phyloP scores from a whole-genome alignment of 2,888 invertebrate genomes.

The Pherbina coryleti region DNA sequence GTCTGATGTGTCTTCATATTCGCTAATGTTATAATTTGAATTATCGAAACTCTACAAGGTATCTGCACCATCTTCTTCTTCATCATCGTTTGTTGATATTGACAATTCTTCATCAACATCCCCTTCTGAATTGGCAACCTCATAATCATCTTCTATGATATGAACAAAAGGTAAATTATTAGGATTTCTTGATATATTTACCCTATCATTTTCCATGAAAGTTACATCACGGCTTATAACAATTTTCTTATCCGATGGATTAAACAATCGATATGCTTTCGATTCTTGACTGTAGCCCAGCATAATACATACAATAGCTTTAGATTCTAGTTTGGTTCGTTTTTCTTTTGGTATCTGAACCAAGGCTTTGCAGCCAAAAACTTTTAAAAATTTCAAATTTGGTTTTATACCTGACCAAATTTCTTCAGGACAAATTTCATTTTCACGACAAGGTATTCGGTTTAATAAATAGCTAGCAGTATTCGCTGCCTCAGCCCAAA shows the following conservation, averaged over 20 bases:
- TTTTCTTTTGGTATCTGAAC: slow-evolving; percentile 46
- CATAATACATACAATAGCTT: slow-evolving; percentile 45
- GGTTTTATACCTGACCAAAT: slow-evolving; percentile 44
- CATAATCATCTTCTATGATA: not conserved
- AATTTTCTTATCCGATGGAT: slow-evolving; percentile 39
- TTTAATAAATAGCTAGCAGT: slow-evolving; percentile 46
- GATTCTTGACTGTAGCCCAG: slow-evolving; percentile 42
- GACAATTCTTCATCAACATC: not conserved
- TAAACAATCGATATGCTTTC: slow-evolving; percentile 43
- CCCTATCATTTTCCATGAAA: slow-evolving; percentile 41
- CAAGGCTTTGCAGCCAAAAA: slow-evolving; percentile 48
- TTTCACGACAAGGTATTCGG: slow-evolving; percentile 44
- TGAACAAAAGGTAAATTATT: not conserved
- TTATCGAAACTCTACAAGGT: not conserved
- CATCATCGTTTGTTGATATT: slow-evolving; percentile 10
- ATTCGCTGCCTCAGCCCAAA: slow-evolving; percentile 46
- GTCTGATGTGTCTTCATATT: too few species aligned
- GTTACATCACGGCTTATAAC: slow-evolving; percentile 42
- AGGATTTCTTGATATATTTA: not conserved
- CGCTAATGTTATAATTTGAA: too few species aligned
- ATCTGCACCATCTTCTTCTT: not conserved
- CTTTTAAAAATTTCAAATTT: slow-evolving; percentile 40
- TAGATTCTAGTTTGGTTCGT: slow-evolving; percentile 44
- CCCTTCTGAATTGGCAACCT: not conserved
- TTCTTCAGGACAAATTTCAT: slow-evolving; percentile 43